Evolutionary conservation across 2,797 vertebrate species (phyloP), one percentile per base, ranked within the genome.

Genomic region (Anomalospiza imberbis): DNA sequence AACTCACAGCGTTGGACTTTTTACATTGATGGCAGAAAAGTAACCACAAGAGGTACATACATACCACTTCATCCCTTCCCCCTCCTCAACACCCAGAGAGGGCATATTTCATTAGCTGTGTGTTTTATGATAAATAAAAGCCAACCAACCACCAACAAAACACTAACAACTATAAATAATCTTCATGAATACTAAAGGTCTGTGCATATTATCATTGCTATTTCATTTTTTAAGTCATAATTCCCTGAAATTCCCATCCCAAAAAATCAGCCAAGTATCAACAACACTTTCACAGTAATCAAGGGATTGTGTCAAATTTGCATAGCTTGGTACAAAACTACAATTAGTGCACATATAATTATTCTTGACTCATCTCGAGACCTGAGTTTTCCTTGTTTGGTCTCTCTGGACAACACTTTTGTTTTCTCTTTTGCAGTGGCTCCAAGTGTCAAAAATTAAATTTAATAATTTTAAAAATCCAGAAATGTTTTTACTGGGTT

Each of bases 301-400:
- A 48, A 31, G 7, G 13, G 19, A 58, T 58, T 0, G 0, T 34
- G 5, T 48, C 38, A 61, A 48, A 42, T 57, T 45, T 85, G 51
- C 26, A 80, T 34, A 40, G 17, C 17, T 48, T 32, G 21, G 24
- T 68, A 88, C 19, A 32, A 77, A 83, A 72, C 10, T 44, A 73
- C 32, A 66, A 3, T 60, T 50, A 60, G 6, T 10, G 17, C 1
- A 1, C 8, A 51, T 45, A 36, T 20, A 61, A 44, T 16, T 32
- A 18, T 19, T 71, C n/a, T 63, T 61, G 21, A 67, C 32, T 63
- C 45, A 77, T 10, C 19, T 44, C 1, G 0, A 79, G 48, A 82
- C 16, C 26, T 2, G 4, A 45, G 13, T 20, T 74, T 67, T 60
- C 29, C 19, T 55, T 66, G 25, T 57, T 57, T 48, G 19, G 12